phyloP scores from a whole-genome alignment of 2,113 vertebrate genomes.

The Urocolius indicus region DNA sequence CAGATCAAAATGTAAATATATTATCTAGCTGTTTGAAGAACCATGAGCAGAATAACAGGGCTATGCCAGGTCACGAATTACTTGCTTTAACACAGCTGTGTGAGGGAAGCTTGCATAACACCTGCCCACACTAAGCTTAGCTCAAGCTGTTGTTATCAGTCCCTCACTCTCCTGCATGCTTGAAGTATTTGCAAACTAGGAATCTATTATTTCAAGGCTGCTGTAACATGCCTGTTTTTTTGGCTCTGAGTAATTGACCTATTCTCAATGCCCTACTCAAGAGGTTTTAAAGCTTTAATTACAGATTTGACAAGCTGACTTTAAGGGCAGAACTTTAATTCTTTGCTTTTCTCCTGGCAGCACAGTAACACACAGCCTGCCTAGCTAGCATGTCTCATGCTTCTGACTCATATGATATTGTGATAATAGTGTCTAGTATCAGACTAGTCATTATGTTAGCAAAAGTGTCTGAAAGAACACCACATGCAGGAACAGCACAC shows the following conservation, averaged over 20 bases:
- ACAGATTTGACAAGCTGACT: conserved; percentile 3
- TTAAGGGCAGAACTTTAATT: conserved; percentile 14
- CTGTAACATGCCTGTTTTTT: not conserved
- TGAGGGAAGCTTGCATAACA: conserved; percentile 73
- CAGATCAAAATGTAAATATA: not conserved
- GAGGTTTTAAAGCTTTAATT: conserved; percentile 45
- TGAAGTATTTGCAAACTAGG: conserved; percentile 27
- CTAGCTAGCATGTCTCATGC: conserved; percentile 34
- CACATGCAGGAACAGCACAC: not conserved
- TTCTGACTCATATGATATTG: conserved; percentile 55
- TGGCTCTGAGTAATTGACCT: not conserved
- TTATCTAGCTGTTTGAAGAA: not conserved
- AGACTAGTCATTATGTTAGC: conserved; percentile 52
- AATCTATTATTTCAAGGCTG: not conserved
- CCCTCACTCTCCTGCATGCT: conserved; percentile 25
- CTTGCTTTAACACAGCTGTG: conserved; percentile 60
- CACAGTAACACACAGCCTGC: conserved; percentile 23
- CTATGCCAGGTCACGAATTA: conserved; percentile 40
- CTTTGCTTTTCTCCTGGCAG: conserved; percentile 41
- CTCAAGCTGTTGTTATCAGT: conserved; percentile 62
- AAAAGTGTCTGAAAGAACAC: conserved; percentile 42
- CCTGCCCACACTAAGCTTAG: conserved; percentile 59
- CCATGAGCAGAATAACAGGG: conserved; percentile 13
- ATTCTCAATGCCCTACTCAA: not conserved
- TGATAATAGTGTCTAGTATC: conserved; percentile 50